These are phyloP conservation scores for Drosophila athabasca DNA, from an alignment of 1,140 invertebrate species.

Conservation along the genomic window DNA sequence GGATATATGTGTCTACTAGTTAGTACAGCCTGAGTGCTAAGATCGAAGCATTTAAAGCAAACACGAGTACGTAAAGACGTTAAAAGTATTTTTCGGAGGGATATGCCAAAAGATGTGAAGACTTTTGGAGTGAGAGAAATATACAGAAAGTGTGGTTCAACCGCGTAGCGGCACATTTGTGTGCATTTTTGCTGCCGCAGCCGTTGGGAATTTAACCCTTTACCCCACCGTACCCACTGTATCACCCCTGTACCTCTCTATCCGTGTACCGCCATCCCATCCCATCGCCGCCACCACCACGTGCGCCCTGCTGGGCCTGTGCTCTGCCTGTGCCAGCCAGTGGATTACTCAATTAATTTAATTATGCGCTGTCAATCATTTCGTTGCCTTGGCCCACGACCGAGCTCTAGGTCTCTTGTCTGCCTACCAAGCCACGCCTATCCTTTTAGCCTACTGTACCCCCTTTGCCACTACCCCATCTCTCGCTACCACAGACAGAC, in stretches of 20 bases:
- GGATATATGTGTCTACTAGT: too few species aligned
- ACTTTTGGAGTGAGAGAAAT: too few species aligned
- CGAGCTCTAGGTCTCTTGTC: not conserved
- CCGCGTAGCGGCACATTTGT: slow-evolving; percentile 55
- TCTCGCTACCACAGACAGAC: not conserved
- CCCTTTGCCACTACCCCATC: not conserved
- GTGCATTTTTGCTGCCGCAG: slow-evolving; percentile 43
- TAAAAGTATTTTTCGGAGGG: too few species aligned
- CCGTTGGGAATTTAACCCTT: slow-evolving; percentile 74
- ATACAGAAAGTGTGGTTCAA: too few species aligned
- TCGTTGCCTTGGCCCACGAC: slow-evolving; percentile 64
- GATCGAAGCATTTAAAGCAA: too few species aligned
- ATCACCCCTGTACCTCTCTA: too few species aligned
- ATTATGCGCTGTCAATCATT: slow-evolving; percentile 84
- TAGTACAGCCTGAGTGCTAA: too few species aligned
- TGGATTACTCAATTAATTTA: slow-evolving; percentile 84
- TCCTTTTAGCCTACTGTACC: not conserved
- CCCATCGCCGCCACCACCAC: not conserved
- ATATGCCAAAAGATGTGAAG: too few species aligned
- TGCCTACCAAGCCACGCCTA: slow-evolving; percentile 15
- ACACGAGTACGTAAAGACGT: too few species aligned
- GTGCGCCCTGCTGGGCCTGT: not conserved
- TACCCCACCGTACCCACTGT: slow-evolving; percentile 5
- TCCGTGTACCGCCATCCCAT: too few species aligned
- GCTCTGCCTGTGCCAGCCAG: slow-evolving; percentile 39